Base-by-base conservation (phyloP, 1,140 invertebrate genomes). In the Radopholus similis region DNA sequence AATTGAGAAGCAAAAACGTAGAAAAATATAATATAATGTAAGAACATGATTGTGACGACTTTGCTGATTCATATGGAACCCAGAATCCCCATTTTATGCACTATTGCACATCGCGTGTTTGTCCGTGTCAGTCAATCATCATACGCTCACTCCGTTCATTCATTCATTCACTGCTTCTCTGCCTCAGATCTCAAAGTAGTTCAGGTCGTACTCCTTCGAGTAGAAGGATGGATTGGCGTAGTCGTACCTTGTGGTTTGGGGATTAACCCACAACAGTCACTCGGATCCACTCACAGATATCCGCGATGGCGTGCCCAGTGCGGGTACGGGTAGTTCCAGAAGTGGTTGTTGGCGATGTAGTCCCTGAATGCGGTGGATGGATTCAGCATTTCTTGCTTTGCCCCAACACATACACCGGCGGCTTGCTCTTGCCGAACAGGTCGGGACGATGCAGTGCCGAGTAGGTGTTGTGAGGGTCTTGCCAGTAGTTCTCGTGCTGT, bases 171-270 rank as follows among this genome's bases (percentile, higher is more conserved):
- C 44, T 8, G 13, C 21, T 21, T 11, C 47, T 21, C 6, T 15
- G 8, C 9, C 9, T 62, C 18, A 62, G 30, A 23, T 35, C 30
- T 62, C 59, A 42, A 21, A 62, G 32, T 62, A 62, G 30, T 62
- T 35, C 59, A 62, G 47, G 18, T 62, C 59, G 11, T 26, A 62
- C n/a, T 62, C 59, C 18, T 62, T 62, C 9, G 59, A 62, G 34
- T 62, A 62, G 34, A 62, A 62, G 15, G 40, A 62, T 21, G 59
- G 59, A 47, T 62, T 62, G 21, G 38, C 59, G 9, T 62, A 62
- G 21, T 62, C 59, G 49, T 49, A 62, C 6, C 59, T 60, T 28
- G 44, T 23, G 42, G 30, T 4, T 21, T 23, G 47, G 47, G 23
- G 3, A 13, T 32, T 2, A 0, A 8, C 13, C 23, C 18, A n/a